Percentiles rank a stretch among this genome's conserved stretches.
These are phyloP conservation scores for Jaculus jaculus DNA, from an alignment of 2,113 vertebrate genomes.

Conservation along the genomic window DNA sequence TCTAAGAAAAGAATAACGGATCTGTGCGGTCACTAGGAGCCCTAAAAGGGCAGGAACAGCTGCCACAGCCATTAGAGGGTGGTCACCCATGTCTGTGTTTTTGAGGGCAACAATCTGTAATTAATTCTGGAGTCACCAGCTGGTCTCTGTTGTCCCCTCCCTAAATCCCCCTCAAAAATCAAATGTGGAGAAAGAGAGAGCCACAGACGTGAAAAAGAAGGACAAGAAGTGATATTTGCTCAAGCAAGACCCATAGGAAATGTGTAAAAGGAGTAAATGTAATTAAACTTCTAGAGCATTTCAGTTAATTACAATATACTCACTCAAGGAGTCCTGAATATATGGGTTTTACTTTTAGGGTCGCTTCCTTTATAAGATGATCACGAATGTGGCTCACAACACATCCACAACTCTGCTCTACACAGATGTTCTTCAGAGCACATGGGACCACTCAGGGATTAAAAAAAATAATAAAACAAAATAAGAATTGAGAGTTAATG, in stretches of 20 bases:
- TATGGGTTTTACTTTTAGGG: conserved; percentile 51
- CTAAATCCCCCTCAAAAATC: not conserved
- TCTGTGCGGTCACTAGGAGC: conserved; percentile 17
- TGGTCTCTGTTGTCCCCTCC: not conserved
- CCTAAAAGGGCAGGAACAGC: not conserved
- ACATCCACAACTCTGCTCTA: conserved; percentile 24
- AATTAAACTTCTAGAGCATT: conserved; percentile 13
- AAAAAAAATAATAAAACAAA: too few relatives aligned
- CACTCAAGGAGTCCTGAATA: conserved; percentile 55
- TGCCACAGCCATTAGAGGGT: conserved; percentile 9
- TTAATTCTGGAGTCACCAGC: conserved; percentile 55
- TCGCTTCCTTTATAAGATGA: conserved; percentile 51
- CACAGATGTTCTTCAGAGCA: not conserved
- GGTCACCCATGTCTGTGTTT: conserved; percentile 11
- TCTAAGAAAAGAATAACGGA: conserved; percentile 50
- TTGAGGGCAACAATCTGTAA: conserved; percentile 48
- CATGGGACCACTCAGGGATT: not conserved
- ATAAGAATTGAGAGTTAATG: not conserved
- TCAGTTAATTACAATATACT: conserved; percentile 44
- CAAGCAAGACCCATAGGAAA: conserved; percentile 38
- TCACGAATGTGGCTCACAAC: not conserved
- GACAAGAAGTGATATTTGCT: not conserved
- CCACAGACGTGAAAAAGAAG: not conserved
- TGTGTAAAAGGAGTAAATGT: not conserved
- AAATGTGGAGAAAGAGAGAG: not conserved